These are phyloP conservation scores for Thera obeliscata DNA, from an alignment of 2,888 invertebrate genomes.

Conservation along the genomic window DNA sequence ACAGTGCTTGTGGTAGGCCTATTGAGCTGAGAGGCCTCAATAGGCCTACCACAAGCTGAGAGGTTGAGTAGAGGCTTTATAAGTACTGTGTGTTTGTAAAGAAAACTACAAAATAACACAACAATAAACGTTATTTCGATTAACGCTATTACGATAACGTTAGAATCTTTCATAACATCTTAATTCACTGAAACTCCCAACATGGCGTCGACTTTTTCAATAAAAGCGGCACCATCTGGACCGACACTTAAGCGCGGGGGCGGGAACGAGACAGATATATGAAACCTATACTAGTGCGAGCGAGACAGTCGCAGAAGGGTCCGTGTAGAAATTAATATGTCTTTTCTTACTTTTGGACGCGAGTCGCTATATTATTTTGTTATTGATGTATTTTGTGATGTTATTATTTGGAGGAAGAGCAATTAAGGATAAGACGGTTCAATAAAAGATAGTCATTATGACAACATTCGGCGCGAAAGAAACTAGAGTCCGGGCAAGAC, in stretches of 20 bases:
- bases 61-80: no score
- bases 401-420: slow-evolving; percentile 18
- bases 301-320: slow-evolving; percentile 59
- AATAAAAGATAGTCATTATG: slow-evolving; percentile 3
- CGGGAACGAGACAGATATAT: slow-evolving; percentile 58
- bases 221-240: slow-evolving; percentile 81
- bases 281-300: slow-evolving; percentile 43
- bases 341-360: slow-evolving; percentile 74
- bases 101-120: slow-evolving; percentile 26
- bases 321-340: slow-evolving; percentile 78
- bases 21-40: no score
- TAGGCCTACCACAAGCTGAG: no score
- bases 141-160: slow-evolving; percentile 48
- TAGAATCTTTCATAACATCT: slow-evolving; percentile 69
- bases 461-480: no score
- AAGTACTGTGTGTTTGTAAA: slow-evolving; percentile 8
- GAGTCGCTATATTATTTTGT: slow-evolving; percentile 72
- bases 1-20: no score
- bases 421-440: slow-evolving; percentile 8
- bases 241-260: slow-evolving; percentile 79
- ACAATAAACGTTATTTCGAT: slow-evolving; percentile 44
- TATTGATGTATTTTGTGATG: slow-evolving; percentile 60
- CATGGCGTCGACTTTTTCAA: slow-evolving; percentile 82
- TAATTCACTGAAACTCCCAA: slow-evolving; percentile 79
- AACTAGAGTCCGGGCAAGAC: no score